Conservation (phyloP, 1,140 invertebrate genomes). For the Brachionus calyciflorus region DNA sequence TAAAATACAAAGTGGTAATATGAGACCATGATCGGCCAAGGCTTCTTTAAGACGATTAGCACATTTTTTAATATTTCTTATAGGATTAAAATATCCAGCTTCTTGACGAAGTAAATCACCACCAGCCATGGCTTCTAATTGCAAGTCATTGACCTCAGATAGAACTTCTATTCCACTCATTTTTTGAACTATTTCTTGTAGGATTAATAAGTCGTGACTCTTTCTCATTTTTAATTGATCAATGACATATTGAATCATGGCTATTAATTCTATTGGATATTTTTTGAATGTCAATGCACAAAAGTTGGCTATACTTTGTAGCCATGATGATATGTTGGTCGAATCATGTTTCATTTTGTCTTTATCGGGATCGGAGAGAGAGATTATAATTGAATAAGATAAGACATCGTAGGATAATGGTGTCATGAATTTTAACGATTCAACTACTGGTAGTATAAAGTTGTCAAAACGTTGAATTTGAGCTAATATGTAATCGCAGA, state of each 20-base stretch:
- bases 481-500: slow-evolving; percentile 69
- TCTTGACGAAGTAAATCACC: slow-evolving; percentile 90
- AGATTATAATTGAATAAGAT: slow-evolving; percentile 59
- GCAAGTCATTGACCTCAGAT: slow-evolving; percentile 92
- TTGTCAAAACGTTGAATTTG: slow-evolving; percentile 98
- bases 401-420: slow-evolving; percentile 92
- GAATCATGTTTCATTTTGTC: slow-evolving; percentile 81
- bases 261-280: slow-evolving; percentile 90
- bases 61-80: slow-evolving; percentile 91
- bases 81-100: slow-evolving; percentile 92
- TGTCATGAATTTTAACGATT: slow-evolving; percentile 93
- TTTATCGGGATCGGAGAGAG: slow-evolving; percentile 54
- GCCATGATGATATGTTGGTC: slow-evolving; percentile 88
- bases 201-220: slow-evolving; percentile 86
- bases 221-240: slow-evolving; percentile 94
- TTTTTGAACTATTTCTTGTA: slow-evolving; percentile 97
- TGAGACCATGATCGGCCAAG: slow-evolving; percentile 82
- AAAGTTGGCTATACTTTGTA: slow-evolving; percentile 68
- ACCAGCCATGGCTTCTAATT: slow-evolving; percentile 89
- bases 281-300: slow-evolving; percentile 82
- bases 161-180: slow-evolving; percentile 96
- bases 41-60: slow-evolving; percentile 92
- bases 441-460: slow-evolving; percentile 88
- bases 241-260: slow-evolving; percentile 89
- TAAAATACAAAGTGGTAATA: slow-evolving; percentile 83